phyloP scores from a whole-genome alignment of 2,113 vertebrate species.

The Sprattus sprattus region DNA sequence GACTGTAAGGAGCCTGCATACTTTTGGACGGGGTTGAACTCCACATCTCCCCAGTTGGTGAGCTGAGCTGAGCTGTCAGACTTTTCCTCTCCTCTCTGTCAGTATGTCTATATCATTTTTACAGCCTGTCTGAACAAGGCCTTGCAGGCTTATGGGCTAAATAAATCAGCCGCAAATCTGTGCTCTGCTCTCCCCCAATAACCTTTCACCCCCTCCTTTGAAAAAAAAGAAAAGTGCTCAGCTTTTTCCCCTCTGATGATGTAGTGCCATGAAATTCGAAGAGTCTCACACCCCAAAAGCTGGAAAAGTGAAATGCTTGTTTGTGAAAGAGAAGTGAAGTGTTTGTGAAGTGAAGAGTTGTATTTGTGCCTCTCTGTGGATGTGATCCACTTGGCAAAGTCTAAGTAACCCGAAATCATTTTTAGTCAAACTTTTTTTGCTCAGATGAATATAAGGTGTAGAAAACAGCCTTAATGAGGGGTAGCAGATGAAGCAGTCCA shows the following conservation, averaged over 20 bases:
- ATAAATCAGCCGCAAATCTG: slow-evolving; percentile 42
- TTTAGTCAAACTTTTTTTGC: background rate
- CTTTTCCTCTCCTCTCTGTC: slow-evolving; percentile 1
- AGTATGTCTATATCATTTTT: slow-evolving; percentile 48
- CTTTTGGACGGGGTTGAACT: slow-evolving; percentile 13
- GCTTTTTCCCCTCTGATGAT: background rate
- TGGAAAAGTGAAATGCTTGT: background rate
- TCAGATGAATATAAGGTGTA: background rate
- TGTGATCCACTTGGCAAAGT: background rate
- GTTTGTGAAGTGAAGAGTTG: background rate
- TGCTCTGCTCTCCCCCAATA: slow-evolving; percentile 7
- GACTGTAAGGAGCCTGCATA: background rate
- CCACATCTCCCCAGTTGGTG: slow-evolving; percentile 7
- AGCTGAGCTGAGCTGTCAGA: slow-evolving; percentile 21
- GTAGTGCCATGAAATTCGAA: slow-evolving; percentile 4
- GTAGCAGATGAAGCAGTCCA: background rate
- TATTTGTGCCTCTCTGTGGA: background rate
- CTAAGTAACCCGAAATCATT: too few species aligned
- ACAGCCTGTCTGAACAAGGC: slow-evolving; percentile 44
- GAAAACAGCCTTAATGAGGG: background rate
- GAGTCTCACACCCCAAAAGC: background rate
- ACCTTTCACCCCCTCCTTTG: background rate
- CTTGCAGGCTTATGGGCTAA: slow-evolving; percentile 35
- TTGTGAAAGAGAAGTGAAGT: background rate
- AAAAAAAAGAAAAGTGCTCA: background rate